Conservation (phyloP, 2,888 invertebrate species). For the Amblyteles armatorius region DNA sequence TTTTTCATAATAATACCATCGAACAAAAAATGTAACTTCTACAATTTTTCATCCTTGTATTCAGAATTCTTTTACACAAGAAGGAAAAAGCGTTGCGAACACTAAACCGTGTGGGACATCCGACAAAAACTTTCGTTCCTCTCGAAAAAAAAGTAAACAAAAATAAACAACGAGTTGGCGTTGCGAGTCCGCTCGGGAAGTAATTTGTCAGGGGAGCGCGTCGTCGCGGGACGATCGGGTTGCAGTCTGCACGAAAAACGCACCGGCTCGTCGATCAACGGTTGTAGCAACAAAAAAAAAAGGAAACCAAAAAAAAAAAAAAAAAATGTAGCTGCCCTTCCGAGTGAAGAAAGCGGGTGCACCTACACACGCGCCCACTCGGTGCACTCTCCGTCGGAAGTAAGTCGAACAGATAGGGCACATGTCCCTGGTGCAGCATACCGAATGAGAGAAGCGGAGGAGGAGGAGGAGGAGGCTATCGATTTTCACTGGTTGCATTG, state of each 20-base stretch:
- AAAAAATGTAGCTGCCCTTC: slow-evolving; percentile 20
- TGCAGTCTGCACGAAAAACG: not conserved
- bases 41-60: too few relatives aligned
- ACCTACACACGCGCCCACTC: slow-evolving; percentile 5
- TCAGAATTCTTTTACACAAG: too few relatives aligned
- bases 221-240: not conserved
- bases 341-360: slow-evolving; percentile 19
- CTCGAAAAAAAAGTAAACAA: too few relatives aligned
- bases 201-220: not conserved
- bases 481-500: slow-evolving; percentile 80
- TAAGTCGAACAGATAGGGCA: slow-evolving; percentile 72
- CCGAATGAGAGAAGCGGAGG: slow-evolving; percentile 74
- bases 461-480: slow-evolving; percentile 73
- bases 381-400: slow-evolving; percentile 56
- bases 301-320: not conserved
- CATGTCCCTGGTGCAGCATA: slow-evolving; percentile 76
- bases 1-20: too few relatives aligned
- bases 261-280: not conserved
- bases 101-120: too few relatives aligned
- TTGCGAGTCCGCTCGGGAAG: not conserved
- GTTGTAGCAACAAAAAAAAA: not conserved
- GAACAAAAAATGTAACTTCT: too few relatives aligned
- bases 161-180: too few relatives aligned
- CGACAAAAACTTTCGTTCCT: too few relatives aligned
- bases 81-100: too few relatives aligned